Percentiles rank a stretch among this genome's conserved stretches.
These are phyloP conservation scores for Eidolon helvum DNA, from an alignment of 2,113 vertebrate genomes.

Conservation along the genomic window DNA sequence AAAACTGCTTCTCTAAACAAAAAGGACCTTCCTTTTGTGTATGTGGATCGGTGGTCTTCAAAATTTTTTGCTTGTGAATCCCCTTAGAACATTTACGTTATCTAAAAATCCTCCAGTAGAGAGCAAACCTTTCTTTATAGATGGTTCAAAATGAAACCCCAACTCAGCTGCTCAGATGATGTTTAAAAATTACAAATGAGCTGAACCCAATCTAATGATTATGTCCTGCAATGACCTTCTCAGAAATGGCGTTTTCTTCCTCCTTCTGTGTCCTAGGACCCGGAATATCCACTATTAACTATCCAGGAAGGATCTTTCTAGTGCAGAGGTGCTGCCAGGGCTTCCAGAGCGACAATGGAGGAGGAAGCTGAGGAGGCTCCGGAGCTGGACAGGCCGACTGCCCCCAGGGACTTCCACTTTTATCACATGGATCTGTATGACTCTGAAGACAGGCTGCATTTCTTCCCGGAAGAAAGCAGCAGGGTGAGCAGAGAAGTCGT, in stretches of 20 bases:
- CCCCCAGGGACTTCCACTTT: conserved; percentile 70
- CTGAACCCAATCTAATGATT: neutral
- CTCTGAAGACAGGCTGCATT: conserved; percentile 82
- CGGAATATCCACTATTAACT: neutral
- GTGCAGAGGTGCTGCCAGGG: conserved; percentile 20
- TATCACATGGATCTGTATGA: conserved; percentile 88
- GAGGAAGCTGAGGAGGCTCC: neutral
- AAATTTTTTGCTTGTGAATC: neutral
- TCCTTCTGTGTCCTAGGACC: conserved; percentile 59
- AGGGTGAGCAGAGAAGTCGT: conserved; percentile 57
- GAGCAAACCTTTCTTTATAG: neutral
- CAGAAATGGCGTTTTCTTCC: neutral
- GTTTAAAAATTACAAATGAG: neutral
- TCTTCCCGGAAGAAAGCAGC: conserved; percentile 84
- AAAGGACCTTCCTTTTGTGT: neutral
- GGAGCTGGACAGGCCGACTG: neutral
- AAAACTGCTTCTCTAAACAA: neutral
- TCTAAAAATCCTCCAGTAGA: neutral
- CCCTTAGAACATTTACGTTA: neutral
- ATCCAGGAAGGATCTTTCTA: neutral
- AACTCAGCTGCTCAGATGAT: neutral
- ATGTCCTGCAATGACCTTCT: neutral
- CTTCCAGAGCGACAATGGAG: neutral
- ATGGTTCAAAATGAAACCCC: neutral
- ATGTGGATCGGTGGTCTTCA: neutral